Evolutionary conservation across 2,113 vertebrate species (phyloP).

Genomic region (Equus quagga): DNA sequence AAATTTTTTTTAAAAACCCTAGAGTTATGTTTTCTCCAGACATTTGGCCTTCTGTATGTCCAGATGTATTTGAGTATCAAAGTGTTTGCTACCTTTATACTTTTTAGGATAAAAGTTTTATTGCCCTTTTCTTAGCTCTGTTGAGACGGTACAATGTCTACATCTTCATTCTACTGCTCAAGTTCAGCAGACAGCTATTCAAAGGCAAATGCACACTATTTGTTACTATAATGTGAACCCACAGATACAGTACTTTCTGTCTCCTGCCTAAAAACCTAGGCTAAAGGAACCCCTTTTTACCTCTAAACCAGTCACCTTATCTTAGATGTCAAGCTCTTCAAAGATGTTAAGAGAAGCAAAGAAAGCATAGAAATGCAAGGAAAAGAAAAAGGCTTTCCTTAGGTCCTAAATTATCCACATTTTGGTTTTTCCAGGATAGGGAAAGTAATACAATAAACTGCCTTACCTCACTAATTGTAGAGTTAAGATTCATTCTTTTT

Average conservation of each 20-base stretch:
- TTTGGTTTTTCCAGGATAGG: neutral
- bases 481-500: neutral
- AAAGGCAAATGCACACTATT: neutral
- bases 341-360: neutral
- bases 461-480: neutral
- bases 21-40: neutral
- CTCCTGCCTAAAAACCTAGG: neutral
- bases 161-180: neutral
- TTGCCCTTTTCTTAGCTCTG: neutral
- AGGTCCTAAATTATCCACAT: neutral
- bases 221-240: neutral
- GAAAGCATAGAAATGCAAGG: neutral
- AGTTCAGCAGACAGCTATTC: neutral
- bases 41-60: neutral
- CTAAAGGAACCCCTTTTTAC: neutral
- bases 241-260: neutral
- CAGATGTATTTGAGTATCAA: neutral
- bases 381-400: neutral
- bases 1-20: neutral
- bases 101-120: conserved; percentile 21
- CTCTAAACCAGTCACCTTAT: neutral
- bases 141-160: neutral
- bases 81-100: neutral
- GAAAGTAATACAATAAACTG: neutral
- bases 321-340: neutral